Conservation (phyloP, 2,113 vertebrate genomes). For the Poecile atricapillus region DNA sequence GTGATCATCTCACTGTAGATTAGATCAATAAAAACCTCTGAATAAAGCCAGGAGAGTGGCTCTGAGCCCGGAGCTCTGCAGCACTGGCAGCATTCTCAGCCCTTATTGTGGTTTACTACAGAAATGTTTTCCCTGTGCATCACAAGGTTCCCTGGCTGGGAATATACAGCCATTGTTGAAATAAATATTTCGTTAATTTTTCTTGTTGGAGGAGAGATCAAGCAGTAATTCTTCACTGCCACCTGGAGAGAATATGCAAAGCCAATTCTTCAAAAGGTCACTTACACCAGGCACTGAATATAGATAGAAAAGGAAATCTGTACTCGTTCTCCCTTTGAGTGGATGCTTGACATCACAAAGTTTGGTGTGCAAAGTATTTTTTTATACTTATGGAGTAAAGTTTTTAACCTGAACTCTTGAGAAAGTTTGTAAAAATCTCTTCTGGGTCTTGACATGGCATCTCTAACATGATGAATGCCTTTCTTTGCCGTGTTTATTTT, state of each 20-base stretch:
- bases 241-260: conserved; percentile 11
- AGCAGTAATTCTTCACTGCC: not conserved
- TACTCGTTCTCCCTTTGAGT: not conserved
- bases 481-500: conserved; percentile 44
- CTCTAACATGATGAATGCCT: not conserved
- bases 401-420: not conserved
- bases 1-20: not conserved
- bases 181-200: conserved; percentile 1
- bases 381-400: not conserved
- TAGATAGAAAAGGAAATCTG: not conserved
- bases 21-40: not conserved
- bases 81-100: not conserved
- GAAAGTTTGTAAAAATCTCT: not conserved
- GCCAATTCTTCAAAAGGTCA: not conserved
- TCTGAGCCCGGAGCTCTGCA: conserved; percentile 37
- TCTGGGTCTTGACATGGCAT: not conserved
- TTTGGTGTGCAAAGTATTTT: not conserved
- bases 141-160: not conserved
- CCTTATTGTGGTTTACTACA: not conserved
- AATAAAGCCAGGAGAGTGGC: conserved; percentile 6
- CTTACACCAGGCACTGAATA: not conserved
- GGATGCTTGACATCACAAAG: not conserved
- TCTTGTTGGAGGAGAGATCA: not conserved
- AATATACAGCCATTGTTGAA: not conserved
- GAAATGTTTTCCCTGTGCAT: not conserved